These are phyloP conservation scores for Parauchenoglanis ngamensis DNA, from an alignment of 2,797 vertebrate species.

Conservation along the genomic window DNA sequence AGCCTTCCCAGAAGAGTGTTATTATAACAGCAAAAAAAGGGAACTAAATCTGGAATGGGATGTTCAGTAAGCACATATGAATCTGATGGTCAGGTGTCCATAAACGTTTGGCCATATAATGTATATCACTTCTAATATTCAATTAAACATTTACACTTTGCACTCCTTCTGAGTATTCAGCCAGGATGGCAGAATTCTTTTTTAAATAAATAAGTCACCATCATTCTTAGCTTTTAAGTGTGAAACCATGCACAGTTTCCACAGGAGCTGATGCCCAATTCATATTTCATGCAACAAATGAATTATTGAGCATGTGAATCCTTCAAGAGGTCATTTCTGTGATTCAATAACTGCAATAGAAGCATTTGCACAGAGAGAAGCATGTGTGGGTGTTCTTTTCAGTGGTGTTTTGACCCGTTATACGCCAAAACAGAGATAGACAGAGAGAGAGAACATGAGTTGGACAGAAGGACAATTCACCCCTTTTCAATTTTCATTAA, in stretches of 20 bases:
- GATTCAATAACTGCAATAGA: background rate
- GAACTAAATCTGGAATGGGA: background rate
- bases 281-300: constrained; percentile 4
- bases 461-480: background rate
- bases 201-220: background rate
- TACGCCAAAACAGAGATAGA: background rate
- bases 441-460: background rate
- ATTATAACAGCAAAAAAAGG: background rate
- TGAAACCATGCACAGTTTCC: constrained; percentile 11
- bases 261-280: background rate
- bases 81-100: background rate
- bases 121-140: background rate
- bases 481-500: background rate
- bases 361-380: background rate
- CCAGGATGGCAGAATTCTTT: background rate
- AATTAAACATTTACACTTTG: background rate
- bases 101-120: background rate
- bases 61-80: background rate
- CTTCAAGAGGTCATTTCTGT: background rate
- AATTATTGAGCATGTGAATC: constrained; percentile 8
- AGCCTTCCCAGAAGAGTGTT: background rate
- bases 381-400: background rate
- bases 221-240: background rate
- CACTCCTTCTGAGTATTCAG: background rate
- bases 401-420: too few species aligned